phyloP scores from a whole-genome alignment of 2,888 invertebrate species.

The Coecobrya sp. region DNA sequence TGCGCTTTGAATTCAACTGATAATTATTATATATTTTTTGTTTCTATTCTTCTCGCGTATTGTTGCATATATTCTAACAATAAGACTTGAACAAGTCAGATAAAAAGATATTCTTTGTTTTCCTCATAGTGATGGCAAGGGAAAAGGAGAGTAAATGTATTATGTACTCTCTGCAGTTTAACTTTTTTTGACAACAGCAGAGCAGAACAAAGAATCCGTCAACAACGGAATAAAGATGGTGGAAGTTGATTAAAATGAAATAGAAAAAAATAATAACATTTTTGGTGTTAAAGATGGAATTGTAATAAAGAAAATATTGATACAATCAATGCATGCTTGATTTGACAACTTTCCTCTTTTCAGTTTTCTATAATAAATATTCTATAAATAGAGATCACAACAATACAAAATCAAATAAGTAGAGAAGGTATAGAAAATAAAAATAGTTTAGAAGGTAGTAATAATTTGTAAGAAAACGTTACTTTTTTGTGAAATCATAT shows the following conservation, averaged over 20 bases:
- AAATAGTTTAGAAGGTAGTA: too few relatives aligned
- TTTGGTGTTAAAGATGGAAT: not conserved
- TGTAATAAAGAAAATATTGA: too few relatives aligned
- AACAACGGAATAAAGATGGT: not conserved
- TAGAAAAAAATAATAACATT: not conserved
- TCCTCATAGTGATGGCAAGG: too few relatives aligned
- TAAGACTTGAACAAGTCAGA: not conserved
- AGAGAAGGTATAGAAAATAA: too few relatives aligned
- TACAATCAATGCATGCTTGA: too few relatives aligned
- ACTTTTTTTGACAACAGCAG: not conserved
- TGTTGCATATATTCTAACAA: not conserved
- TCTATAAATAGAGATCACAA: not conserved
- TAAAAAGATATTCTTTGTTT: too few relatives aligned
- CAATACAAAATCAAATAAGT: too few relatives aligned
- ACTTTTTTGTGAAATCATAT: too few relatives aligned
- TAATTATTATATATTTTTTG: not conserved
- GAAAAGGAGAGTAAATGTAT: not conserved
- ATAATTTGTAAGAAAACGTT: too few relatives aligned
- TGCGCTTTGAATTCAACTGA: conserved; percentile 6
- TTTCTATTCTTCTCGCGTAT: not conserved
- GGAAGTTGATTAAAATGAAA: conserved; percentile 12
- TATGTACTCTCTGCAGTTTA: too few relatives aligned
- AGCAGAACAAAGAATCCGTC: conserved; percentile 4
- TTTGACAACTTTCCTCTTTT: too few relatives aligned
- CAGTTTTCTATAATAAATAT: too few relatives aligned